phyloP scores from a whole-genome alignment of 2,113 vertebrate genomes.

The Camelus dromedarius region DNA sequence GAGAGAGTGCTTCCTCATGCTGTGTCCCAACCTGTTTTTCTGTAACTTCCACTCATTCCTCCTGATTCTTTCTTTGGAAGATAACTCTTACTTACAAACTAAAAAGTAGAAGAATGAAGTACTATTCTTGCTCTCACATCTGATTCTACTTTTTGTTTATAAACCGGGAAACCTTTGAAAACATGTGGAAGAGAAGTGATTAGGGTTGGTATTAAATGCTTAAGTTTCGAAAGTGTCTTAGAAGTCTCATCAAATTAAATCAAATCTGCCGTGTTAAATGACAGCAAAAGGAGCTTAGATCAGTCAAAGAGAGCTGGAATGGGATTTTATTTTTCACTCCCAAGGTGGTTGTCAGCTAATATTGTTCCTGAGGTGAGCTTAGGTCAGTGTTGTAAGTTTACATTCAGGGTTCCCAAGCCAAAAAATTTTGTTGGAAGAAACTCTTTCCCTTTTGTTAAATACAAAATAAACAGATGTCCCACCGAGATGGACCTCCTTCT shows the following conservation, averaged over 20 bases:
- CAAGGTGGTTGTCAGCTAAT: conserved; percentile 60
- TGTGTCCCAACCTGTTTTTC: background rate
- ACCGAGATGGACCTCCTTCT: background rate
- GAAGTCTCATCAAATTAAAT: conserved; percentile 75
- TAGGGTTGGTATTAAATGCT: conserved; percentile 55
- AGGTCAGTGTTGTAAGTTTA: conserved; percentile 31
- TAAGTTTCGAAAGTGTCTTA: conserved; percentile 67
- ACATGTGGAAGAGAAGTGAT: background rate
- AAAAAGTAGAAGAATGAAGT: conserved; percentile 35
- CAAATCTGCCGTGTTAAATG: conserved; percentile 63
- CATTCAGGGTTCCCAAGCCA: conserved; percentile 2
- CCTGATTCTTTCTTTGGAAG: background rate
- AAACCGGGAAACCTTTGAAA: conserved; percentile 60
- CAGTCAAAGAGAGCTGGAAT: background rate
- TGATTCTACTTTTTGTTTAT: conserved; percentile 49
- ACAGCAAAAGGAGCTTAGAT: conserved; percentile 58
- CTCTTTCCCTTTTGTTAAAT: conserved; percentile 34
- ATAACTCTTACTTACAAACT: conserved; percentile 2
- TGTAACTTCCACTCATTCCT: background rate
- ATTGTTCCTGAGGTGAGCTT: conserved; percentile 46
- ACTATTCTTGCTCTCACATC: background rate
- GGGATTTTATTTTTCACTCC: conserved; percentile 56
- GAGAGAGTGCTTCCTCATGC: background rate
- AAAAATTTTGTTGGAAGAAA: conserved; percentile 45
- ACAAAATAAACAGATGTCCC: conserved; percentile 52